Percentiles rank a stretch among this genome's conserved stretches.
Conservation (phyloP, 2,888 invertebrate species). For the Cosmia trapezina region DNA sequence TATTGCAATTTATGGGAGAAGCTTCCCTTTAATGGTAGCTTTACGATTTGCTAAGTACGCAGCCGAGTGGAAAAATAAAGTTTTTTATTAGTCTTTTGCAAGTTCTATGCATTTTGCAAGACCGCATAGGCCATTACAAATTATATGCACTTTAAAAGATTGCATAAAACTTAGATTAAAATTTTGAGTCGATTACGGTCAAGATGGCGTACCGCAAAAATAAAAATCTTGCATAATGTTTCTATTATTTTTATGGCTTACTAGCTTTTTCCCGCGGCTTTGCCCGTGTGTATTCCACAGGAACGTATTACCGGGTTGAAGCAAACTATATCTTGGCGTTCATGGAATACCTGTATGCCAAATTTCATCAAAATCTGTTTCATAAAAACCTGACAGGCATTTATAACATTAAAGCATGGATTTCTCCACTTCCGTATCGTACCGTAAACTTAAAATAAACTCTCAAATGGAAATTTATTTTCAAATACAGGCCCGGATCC, state of each 20-base stretch:
- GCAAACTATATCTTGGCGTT: background rate
- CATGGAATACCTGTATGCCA: background rate
- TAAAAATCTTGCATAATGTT: background rate
- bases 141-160: background rate
- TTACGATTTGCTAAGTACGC: constrained; percentile 59
- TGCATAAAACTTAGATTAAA: background rate
- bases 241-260: background rate
- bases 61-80: constrained; percentile 47
- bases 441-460: background rate
- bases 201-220: background rate
- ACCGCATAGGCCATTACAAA: background rate
- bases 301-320: background rate
- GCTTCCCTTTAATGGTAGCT: constrained; percentile 60
- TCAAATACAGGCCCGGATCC: background rate
- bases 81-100: background rate
- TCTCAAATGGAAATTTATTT: background rate
- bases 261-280: background rate
- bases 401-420: background rate
- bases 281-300: background rate
- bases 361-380: background rate
- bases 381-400: too few relatives aligned
- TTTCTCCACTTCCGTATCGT: background rate
- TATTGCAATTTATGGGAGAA: constrained; percentile 60
- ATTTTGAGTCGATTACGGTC: background rate
- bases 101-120: too few relatives aligned